Evolutionary conservation across 2,797 vertebrate species (phyloP), one percentile per base, ranked within the genome.

Genomic region (Rhodeus uyekii): DNA sequence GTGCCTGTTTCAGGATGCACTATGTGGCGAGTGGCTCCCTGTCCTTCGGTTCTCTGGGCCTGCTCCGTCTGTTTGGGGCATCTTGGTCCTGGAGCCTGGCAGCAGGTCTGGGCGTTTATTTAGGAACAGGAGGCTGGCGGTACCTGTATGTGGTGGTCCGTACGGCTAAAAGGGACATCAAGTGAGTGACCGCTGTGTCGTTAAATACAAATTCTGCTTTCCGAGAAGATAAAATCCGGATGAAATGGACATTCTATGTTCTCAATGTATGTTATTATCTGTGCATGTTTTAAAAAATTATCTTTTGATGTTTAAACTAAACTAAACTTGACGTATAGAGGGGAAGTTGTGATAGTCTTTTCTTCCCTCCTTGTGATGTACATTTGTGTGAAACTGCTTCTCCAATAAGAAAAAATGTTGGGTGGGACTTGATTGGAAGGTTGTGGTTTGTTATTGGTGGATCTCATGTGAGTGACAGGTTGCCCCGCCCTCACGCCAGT

Each of bases 21-120:
- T 92, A 92, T 94, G 93, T 88, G 76, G 92, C 91, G 1, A 91
- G 91, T 90, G 91, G 91, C 58, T 93, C 93, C 82, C 89, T 92
- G 82, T 96, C 95, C n/a, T 84, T 97, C 89, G 95, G 94, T 68
- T 96, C 96, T 4, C 69, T 97, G 91, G 96, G 94, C 83, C 90
- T 97, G 86, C 87, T 97, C 79, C 94, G 96, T 65, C 89, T 97
- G 80, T 90, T 96, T 22, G 96, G 96, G 55, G 90, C 96, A 79
- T 94, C 96, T 74, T 98, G 97, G 97, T 87, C 93, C 86, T 98
- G 97, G 97, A 96, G 95, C 81, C 48, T 96, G 68, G 96, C 92
- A 19, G 96, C 95, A 2, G 93, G 95, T 50, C 86, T 98, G 13
- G 94, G 95, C 5, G 86, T 97, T 32, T 96, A 96, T 90, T 90